Evolutionary conservation across 2,888 invertebrate species (phyloP).

Genomic region (Andrena haemorrhoa): DNA sequence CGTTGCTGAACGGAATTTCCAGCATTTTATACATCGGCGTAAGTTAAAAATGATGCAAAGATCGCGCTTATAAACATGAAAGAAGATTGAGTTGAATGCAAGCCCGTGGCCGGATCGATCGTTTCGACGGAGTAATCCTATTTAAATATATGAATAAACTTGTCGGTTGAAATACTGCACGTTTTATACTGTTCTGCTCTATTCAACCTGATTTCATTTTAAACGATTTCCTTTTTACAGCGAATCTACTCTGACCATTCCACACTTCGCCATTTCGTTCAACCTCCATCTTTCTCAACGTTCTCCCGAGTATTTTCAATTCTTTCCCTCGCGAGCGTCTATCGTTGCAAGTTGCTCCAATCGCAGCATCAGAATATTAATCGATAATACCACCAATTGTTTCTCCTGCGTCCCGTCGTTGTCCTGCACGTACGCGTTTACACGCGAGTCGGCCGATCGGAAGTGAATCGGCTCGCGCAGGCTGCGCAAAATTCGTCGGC

Average conservation of each 20-base stretch:
- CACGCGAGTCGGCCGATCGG: background rate
- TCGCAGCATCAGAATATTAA: no score
- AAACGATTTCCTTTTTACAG: no score
- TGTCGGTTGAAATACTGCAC: background rate
- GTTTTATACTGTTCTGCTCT: background rate
- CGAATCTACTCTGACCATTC: no score
- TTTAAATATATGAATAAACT: constrained; percentile 19
- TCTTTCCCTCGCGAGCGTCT: no score
- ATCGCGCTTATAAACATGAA: background rate
- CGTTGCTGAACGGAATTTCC: background rate
- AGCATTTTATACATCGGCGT: background rate
- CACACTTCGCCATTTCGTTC: no score
- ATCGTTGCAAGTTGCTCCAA: no score
- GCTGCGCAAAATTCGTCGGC: background rate
- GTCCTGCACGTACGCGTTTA: background rate
- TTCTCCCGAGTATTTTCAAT: no score
- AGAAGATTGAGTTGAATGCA: constrained; percentile 1
- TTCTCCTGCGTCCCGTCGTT: background rate
- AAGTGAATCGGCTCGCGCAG: constrained; percentile 12
- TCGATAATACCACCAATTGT: no score
- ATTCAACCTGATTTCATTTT: no score
- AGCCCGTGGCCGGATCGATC: background rate
- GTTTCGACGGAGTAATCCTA: constrained; percentile 11
- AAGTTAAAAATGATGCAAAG: constrained; percentile 24
- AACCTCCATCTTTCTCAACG: no score